phyloP scores from a whole-genome alignment of 2,113 vertebrate species.

The Apteryx mantelli region DNA sequence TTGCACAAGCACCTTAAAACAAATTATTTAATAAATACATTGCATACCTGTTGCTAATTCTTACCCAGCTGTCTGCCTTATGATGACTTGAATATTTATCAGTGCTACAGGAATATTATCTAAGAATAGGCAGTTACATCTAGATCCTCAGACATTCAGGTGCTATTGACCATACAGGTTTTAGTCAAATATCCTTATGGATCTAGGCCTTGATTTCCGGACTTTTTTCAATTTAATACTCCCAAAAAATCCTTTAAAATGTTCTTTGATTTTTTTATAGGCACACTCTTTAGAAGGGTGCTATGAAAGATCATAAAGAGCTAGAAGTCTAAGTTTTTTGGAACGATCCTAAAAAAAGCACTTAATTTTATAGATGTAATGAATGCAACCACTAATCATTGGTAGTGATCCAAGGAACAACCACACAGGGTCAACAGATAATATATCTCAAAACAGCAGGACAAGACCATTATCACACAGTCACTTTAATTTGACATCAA shows the following conservation, averaged over 20 bases:
- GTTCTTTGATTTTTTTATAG: not conserved
- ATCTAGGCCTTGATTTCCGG: not conserved
- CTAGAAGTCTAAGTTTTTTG: not conserved
- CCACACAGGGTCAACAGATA: not conserved
- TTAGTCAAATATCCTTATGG: not conserved
- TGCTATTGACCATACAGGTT: not conserved
- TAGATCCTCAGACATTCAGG: not conserved
- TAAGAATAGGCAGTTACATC: not conserved
- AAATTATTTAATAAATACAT: not conserved
- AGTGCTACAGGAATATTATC: not conserved
- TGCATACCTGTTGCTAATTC: not conserved
- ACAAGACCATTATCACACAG: not conserved
- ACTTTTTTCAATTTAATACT: not conserved
- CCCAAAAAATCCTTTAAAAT: not conserved
- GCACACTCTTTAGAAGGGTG: not conserved
- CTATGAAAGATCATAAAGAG: not conserved
- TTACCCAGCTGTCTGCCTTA: not conserved
- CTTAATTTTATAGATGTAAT: not conserved
- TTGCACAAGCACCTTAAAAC: not conserved
- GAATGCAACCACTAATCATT: not conserved
- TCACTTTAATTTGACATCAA: not conserved
- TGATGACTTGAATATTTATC: not conserved
- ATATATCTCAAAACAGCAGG: not conserved
- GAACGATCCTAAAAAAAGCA: not conserved
- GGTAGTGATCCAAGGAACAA: not conserved